These are phyloP conservation scores for Cryptocheilus praepositus DNA, from an alignment of 2,888 invertebrate species.

Conservation along the genomic window DNA sequence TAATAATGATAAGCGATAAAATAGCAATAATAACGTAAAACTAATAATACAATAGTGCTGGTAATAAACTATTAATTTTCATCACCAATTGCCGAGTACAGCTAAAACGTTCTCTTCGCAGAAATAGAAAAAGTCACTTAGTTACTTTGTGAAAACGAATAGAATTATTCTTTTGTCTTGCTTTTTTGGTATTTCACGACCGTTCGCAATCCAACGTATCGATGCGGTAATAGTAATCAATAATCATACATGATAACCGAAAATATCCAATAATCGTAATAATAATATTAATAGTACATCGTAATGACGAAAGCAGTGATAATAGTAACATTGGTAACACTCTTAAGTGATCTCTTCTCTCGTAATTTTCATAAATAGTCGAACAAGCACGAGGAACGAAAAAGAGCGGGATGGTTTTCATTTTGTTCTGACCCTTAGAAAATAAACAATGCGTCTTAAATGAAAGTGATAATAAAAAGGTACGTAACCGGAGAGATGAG, in stretches of 20 bases:
- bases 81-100: conserved; percentile 37
- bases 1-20: conserved; percentile 61
- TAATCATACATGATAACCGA: conserved; percentile 27
- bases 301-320: conserved; percentile 56
- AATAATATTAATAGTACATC: conserved; percentile 56
- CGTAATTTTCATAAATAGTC: conserved; percentile 38
- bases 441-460: conserved; percentile 33
- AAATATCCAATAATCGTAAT: conserved; percentile 30
- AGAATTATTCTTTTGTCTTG: conserved; percentile 18
- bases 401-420: conserved; percentile 25
- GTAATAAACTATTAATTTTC: conserved; percentile 52
- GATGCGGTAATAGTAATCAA: conserved; percentile 14
- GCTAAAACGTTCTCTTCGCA: conserved; percentile 8
- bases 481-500: conserved; percentile 69
- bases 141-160: conserved; percentile 28
- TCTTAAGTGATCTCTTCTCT: conserved; percentile 59
- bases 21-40: conserved; percentile 62
- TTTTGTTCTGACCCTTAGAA: conserved; percentile 6
- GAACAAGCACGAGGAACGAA: conserved; percentile 28
- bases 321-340: conserved; percentile 71
- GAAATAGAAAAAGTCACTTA: conserved; percentile 2
- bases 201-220: conserved; percentile 21
- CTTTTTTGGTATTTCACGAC: conserved; percentile 37
- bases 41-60: conserved; percentile 63
- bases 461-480: conserved; percentile 43